Evolutionary conservation across 2,888 invertebrate genomes (phyloP), one percentile per base, ranked within the genome.

Genomic region (Idaea dimidiata): DNA sequence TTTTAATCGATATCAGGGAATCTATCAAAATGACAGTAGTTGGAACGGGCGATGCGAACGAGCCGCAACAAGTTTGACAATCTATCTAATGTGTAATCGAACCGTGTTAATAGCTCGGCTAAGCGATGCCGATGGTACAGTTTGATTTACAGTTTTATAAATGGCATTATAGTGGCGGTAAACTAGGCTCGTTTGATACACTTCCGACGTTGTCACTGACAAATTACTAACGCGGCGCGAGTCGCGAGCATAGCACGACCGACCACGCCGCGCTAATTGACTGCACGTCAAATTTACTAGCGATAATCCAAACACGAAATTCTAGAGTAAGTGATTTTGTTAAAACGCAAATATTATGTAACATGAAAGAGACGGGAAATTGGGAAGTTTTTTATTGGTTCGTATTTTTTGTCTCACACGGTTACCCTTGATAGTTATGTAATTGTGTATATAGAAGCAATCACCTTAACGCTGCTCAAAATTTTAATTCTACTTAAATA

Each of bases 161-260:
- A 70, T 67, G 75, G 74, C 75, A 73, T 76, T 81, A 77, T 75
- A 74, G 79, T 73, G 74, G 67, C 62, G 68, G 80, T 83, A 82
- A 85, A 81, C 81, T 82, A 76, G 84, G 81, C 81, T 80, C 82
- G 84, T 83, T 70, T 69, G 72, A 67, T 83, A 79, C 80, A 86
- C 86, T 90, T 90, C 89, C 91, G 88, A 83, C 82, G 85, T 80
- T 88, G 90, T 91, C 89, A 88, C 88, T 88, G 87, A 88, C 89
- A 89, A 90, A 90, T 89, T 88, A 87, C 86, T 77, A 83, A 77
- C 84, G 81, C 81, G 79, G 81, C 75, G 77, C 79, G 76, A 60
- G 67, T 62, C 67, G 64, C 68, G 66, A 65, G 59, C 53, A 53
- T 57, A 65, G 59, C 53, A 53, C 59, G 62, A 57, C 60, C 58